These are phyloP conservation scores for Capromys pilorides DNA, from an alignment of 2,797 vertebrate species.

Conservation along the genomic window DNA sequence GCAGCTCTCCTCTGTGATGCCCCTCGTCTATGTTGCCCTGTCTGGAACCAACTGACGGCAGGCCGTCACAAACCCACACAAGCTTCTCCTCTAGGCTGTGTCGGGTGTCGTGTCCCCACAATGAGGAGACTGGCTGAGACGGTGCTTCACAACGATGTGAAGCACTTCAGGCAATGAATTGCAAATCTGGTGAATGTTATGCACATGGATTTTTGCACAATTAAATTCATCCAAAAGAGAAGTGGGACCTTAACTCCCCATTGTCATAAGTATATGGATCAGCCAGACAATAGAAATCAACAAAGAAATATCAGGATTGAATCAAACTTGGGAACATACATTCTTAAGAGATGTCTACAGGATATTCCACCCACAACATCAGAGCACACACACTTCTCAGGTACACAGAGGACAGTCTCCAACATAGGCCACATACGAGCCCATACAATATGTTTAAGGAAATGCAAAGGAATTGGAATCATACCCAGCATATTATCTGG, in stretches of 20 bases:
- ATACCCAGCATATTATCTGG: neutral
- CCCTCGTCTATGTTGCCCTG: neutral
- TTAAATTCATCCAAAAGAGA: neutral
- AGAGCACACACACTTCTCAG: neutral
- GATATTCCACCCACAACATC: neutral
- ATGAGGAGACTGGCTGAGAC: neutral
- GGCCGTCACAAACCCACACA: too few relatives aligned
- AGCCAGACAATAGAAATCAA: neutral
- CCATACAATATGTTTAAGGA: neutral
- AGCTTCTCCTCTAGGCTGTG: neutral
- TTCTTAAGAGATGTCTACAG: neutral
- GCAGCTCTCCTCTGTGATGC: neutral
- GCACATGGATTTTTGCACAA: neutral
- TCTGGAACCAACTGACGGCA: too few relatives aligned
- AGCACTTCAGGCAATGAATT: rapidly evolving
- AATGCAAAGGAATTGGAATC: neutral
- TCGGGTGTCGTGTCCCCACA: neutral
- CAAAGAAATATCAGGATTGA: neutral
- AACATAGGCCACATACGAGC: neutral
- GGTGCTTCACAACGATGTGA: neutral
- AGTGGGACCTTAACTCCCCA: neutral
- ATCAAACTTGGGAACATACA: neutral
- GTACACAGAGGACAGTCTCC: neutral
- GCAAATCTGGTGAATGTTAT: neutral
- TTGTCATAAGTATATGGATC: neutral